Conservation (phyloP, 1,140 invertebrate genomes). For the Lasaia peninsularis region DNA sequence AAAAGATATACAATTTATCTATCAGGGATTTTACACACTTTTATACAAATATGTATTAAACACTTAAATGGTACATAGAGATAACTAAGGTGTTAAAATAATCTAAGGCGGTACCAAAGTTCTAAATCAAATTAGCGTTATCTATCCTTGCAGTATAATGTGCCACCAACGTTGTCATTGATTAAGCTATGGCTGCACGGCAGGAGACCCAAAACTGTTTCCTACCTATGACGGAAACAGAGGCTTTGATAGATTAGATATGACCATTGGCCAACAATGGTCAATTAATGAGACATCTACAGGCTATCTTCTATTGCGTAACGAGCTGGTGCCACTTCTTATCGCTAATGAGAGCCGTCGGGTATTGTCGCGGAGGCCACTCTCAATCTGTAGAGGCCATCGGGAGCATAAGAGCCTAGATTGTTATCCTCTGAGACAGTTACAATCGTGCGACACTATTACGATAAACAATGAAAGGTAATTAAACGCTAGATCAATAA, state of each 20-base stretch:
- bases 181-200: too few relatives aligned
- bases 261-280: conserved; percentile 43
- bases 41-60: too few relatives aligned
- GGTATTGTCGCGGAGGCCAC: conserved; percentile 38
- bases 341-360: conserved; percentile 52
- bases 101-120: conserved; percentile 6
- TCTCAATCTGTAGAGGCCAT: conserved; percentile 32
- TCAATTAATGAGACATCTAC: conserved; percentile 54
- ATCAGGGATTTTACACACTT: too few relatives aligned
- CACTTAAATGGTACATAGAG: too few relatives aligned
- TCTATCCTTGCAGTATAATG: conserved; percentile 46
- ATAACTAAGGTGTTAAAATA: background rate
- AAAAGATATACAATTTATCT: too few relatives aligned
- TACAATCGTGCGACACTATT: conserved; percentile 26
- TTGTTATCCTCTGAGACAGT: conserved; percentile 34
- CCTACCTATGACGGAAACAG: conserved; percentile 31
- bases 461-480: conserved; percentile 16
- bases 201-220: too few relatives aligned
- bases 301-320: conserved; percentile 37
- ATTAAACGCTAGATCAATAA: conserved; percentile 15
- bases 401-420: conserved; percentile 30
- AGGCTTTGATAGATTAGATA: conserved; percentile 27
- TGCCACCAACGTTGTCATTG: background rate
- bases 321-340: conserved; percentile 46
- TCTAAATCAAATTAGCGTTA: conserved; percentile 44